Evolutionary conservation across 2,797 vertebrate species (phyloP), one percentile per base, ranked within the genome.

Genomic region (Siniperca scherzeri): DNA sequence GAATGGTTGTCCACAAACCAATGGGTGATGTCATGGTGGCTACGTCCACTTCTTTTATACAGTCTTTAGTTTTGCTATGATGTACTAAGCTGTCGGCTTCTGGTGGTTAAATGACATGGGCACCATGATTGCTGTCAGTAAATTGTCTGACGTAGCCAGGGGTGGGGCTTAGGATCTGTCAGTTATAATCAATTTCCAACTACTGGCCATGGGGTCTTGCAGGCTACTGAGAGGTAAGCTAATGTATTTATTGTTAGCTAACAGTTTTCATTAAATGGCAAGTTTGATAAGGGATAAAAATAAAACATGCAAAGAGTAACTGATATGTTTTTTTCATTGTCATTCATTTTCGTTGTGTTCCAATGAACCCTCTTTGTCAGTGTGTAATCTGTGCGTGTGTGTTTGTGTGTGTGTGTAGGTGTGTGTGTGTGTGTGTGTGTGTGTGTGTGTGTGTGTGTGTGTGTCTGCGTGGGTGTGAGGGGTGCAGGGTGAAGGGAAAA

Each of bases 291-390:
- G 27, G n/a, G 12, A 56, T 44, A 7, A 22, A 61, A 64, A 36
- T 36, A 30, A 11, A 53, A 69, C 9, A 40, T 16, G 4, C 46
- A 52, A 7, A 27, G 19, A 68, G 44, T n/a, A 60, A 70, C 36
- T 59, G 50, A 76, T 65, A 48, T 46, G 36, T 53, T 62, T 75
- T 16, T 57, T 74, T 71, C n/a, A n/a, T n/a, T n/a, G n/a, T n/a
- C n/a, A n/a, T n/a, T n/a, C n/a, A n/a, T n/a, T n/a, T n/a, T n/a
- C n/a, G n/a, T n/a, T 59, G 2, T 44, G 19, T 75, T 74, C 48
- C 55, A 72, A 12, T 8, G 11, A 70, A 11, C 36, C 42, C 25
- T 48, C 25, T 77, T 25, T 52, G 40, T 67, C 55, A 21, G 11
- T 61, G 52, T 80, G 25, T 57, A 46, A 52, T 50, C 48, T 70